phyloP scores from a whole-genome alignment of 2,888 invertebrate species.

The Cataglyphis livida region DNA sequence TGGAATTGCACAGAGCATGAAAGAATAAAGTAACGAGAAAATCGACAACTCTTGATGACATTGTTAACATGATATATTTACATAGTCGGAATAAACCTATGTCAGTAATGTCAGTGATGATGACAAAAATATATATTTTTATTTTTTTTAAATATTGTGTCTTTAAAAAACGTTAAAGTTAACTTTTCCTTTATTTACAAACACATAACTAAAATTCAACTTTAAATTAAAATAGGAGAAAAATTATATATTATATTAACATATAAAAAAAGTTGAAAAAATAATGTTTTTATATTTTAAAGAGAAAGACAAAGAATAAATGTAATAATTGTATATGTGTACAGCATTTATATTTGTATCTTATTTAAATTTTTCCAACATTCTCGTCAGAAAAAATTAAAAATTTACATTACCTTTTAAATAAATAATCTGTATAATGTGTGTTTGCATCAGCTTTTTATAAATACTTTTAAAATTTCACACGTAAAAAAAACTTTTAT shows the following conservation, averaged over 20 bases:
- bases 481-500: not conserved
- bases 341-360: not conserved
- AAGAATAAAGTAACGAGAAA: slow-evolving; percentile 21
- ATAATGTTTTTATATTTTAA: slow-evolving; percentile 6
- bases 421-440: slow-evolving; percentile 4
- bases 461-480: not conserved
- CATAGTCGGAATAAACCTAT: not conserved
- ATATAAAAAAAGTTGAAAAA: not conserved
- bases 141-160: not conserved
- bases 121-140: not conserved
- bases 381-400: not conserved
- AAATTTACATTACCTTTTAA: not conserved
- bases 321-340: not conserved
- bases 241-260: not conserved
- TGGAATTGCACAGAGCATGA: not conserved
- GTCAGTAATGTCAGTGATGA: not conserved
- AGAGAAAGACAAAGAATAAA: not conserved
- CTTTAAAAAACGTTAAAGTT: not conserved
- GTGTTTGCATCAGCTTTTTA: not conserved
- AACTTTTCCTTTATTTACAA: not conserved
- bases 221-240: not conserved
- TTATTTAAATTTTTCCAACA: not conserved
- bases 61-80: slow-evolving; percentile 12
- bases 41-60: not conserved
- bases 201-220: not conserved